Conservation (phyloP, 2,888 invertebrate genomes). For the Coecobrya sp. region DNA sequence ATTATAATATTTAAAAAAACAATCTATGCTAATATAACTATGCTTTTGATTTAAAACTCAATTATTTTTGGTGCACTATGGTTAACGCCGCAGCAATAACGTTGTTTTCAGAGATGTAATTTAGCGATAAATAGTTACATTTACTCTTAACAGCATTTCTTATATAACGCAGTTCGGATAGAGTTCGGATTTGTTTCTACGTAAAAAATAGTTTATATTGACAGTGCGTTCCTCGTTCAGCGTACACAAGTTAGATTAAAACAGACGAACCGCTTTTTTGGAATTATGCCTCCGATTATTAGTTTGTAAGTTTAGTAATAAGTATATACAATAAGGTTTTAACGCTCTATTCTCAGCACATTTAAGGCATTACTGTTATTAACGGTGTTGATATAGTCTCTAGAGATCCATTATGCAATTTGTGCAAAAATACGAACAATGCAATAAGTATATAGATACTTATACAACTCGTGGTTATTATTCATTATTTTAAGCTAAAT, state of each 20-base stretch:
- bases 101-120: not conserved
- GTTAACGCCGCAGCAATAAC: not conserved
- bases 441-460: slow-evolving; percentile 28
- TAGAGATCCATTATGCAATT: slow-evolving; percentile 14
- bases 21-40: not conserved
- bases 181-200: not conserved
- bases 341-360: slow-evolving; percentile 49
- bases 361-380: slow-evolving; percentile 34
- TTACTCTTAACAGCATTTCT: not conserved
- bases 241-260: slow-evolving; percentile 11
- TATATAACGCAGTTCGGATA: not conserved
- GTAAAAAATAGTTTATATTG: not conserved
- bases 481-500: slow-evolving; percentile 28
- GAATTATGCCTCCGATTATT: slow-evolving; percentile 27
- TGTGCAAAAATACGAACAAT: slow-evolving; percentile 63
- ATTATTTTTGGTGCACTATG: not conserved
- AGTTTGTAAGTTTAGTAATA: not conserved
- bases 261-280: slow-evolving; percentile 6
- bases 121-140: not conserved
- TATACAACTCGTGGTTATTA: slow-evolving; percentile 1
- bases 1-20: not conserved
- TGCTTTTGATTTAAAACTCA: slow-evolving; percentile 7
- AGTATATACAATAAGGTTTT: slow-evolving; percentile 37
- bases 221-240: slow-evolving; percentile 47
- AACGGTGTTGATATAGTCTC: slow-evolving; percentile 34